Conservation (phyloP, 1,140 invertebrate genomes). For the Procambarus clarkii region DNA sequence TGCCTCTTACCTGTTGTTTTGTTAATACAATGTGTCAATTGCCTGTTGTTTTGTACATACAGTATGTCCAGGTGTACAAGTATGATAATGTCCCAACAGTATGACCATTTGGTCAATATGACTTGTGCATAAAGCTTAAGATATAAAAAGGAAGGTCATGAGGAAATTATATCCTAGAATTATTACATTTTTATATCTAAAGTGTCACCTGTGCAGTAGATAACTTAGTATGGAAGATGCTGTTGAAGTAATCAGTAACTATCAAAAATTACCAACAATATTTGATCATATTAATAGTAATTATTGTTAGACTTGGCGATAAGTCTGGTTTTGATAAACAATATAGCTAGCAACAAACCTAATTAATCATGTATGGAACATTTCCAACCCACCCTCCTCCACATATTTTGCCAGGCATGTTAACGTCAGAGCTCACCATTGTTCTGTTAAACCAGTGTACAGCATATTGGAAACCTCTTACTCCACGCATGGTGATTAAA, state of each 20-base stretch:
- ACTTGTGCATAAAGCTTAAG: not conserved
- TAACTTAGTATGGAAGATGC: not conserved
- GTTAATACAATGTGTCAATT: no score
- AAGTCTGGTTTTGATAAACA: conserved; percentile 13
- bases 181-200: not conserved
- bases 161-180: not conserved
- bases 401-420: conserved; percentile 42
- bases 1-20: not conserved
- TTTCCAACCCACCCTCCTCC: conserved; percentile 51
- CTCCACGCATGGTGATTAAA: not conserved
- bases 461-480: not conserved
- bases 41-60: no score
- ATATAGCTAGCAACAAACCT: conserved; percentile 18
- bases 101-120: conserved; percentile 53
- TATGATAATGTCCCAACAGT: conserved; percentile 29
- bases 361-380: conserved; percentile 59
- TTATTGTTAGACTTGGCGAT: conserved; percentile 42
- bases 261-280: not conserved
- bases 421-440: conserved; percentile 33
- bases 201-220: not conserved
- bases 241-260: not conserved
- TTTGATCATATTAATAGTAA: conserved; percentile 24
- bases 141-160: not conserved
- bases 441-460: conserved; percentile 17
- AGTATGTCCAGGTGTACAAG: not conserved